Percentiles rank a stretch among this genome's conserved stretches.
Conservation (phyloP, 1,140 invertebrate species). For the Trachymyrmex cornetzi region DNA sequence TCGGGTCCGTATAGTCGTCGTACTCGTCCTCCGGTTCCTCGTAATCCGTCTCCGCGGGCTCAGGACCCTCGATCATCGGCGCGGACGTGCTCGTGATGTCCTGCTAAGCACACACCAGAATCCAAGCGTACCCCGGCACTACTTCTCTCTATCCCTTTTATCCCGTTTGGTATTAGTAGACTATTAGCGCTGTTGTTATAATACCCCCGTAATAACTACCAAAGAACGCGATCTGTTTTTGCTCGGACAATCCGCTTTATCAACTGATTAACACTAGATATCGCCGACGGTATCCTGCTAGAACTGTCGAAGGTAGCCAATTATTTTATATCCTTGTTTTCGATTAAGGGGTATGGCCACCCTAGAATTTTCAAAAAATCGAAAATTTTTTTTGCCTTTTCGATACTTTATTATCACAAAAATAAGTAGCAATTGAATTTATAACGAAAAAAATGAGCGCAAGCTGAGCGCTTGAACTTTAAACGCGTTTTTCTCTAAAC, state of each 20-base stretch:
- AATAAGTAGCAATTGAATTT: too few species aligned
- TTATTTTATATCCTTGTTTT: too few species aligned
- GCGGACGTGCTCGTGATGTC: conserved; percentile 82
- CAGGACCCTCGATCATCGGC: conserved; percentile 83
- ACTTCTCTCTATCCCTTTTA: background rate
- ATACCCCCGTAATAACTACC: background rate
- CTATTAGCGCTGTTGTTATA: conserved; percentile 36
- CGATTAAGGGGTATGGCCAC: too few species aligned
- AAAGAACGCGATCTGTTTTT: background rate
- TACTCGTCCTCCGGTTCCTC: conserved; percentile 84
- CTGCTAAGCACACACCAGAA: conserved; percentile 81
- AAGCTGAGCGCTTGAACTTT: too few species aligned
- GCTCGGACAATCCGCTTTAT: background rate
- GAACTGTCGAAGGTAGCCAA: too few species aligned
- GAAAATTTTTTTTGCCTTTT: too few species aligned
- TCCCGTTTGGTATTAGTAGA: background rate
- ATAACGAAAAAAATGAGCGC: too few species aligned
- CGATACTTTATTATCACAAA: too few species aligned
- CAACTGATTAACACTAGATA: background rate
- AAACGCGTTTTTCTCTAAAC: too few species aligned
- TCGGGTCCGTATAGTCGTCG: conserved; percentile 84
- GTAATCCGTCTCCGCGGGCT: conserved; percentile 85
- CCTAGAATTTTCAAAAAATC: too few species aligned
- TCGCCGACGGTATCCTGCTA: too few species aligned
- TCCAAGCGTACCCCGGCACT: conserved; percentile 69